These are phyloP conservation scores for Zaprionus bogoriensis DNA, from an alignment of 2,888 invertebrate genomes.

Conservation along the genomic window DNA sequence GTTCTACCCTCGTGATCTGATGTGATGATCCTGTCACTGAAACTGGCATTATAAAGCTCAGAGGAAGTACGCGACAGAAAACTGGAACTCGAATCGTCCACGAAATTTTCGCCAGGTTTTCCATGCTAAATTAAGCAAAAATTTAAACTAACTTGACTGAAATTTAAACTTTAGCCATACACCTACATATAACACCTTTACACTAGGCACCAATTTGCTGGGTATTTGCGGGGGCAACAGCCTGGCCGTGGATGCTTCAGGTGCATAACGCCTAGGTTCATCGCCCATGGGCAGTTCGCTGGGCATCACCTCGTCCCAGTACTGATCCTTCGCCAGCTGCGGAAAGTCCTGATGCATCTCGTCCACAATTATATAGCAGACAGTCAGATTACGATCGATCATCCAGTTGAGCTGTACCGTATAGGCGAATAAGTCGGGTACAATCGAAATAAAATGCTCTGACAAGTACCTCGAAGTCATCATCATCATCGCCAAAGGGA, in stretches of 20 bases:
- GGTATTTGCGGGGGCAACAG: conserved; percentile 79
- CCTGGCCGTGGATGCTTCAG: conserved; percentile 91
- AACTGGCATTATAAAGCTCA: too few relatives aligned
- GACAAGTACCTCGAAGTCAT: conserved; percentile 94
- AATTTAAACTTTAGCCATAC: too few relatives aligned
- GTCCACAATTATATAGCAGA: conserved; percentile 95
- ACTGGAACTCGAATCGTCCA: too few relatives aligned
- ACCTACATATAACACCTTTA: not conserved
- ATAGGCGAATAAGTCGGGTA: not conserved
- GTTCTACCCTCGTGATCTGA: not conserved
- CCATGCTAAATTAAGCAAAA: too few relatives aligned
- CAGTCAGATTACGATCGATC: conserved; percentile 90
- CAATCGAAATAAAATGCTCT: too few relatives aligned
- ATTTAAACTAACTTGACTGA: too few relatives aligned
- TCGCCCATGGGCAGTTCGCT: conserved; percentile 91
- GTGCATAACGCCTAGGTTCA: conserved; percentile 89
- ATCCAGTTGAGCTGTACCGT: conserved; percentile 91
- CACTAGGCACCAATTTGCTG: not conserved
- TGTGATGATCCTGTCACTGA: too few relatives aligned
- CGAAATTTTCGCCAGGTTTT: too few relatives aligned
- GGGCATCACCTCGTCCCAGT: conserved; percentile 94
- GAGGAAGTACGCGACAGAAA: too few relatives aligned
- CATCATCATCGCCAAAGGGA: conserved; percentile 95
- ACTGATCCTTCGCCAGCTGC: conserved; percentile 92
- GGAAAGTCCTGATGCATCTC: conserved; percentile 97